Conservation (phyloP, 1,140 invertebrate genomes). For the Galleria mellonella region DNA sequence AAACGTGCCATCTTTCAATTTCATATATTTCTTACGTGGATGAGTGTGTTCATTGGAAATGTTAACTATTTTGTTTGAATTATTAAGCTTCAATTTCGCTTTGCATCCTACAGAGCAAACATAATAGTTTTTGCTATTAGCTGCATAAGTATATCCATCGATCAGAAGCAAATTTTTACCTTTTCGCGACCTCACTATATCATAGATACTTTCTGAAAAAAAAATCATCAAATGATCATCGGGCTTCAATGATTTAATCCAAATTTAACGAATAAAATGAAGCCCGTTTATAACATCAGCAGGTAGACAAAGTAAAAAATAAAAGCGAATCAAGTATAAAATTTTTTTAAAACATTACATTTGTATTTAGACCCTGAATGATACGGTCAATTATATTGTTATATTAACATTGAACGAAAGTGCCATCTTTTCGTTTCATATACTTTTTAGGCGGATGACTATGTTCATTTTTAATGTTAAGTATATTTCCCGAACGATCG, state of each 20-base stretch:
- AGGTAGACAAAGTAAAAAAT: too few species aligned
- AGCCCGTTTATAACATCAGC: too few species aligned
- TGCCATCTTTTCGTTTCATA: background rate
- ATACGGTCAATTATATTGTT: too few species aligned
- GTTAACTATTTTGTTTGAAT: background rate
- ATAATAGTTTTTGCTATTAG: too few species aligned
- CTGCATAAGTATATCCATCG: slow-evolving; percentile 11
- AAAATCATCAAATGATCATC: too few species aligned
- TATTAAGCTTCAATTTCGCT: background rate
- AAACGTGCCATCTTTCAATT: slow-evolving; percentile 1
- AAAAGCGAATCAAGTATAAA: too few species aligned
- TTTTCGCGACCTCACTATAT: slow-evolving; percentile 19
- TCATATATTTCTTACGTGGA: slow-evolving; percentile 10
- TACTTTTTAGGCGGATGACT: slow-evolving; percentile 6
- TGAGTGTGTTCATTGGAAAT: slow-evolving; percentile 17
- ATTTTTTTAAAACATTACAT: too few species aligned
- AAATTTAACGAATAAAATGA: too few species aligned
- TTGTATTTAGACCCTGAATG: too few species aligned
- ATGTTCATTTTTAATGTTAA: slow-evolving; percentile 1
- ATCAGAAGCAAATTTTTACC: slow-evolving; percentile 18
- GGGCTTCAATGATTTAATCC: too few species aligned
- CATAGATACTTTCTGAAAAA: slow-evolving; percentile 9
- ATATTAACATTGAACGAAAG: too few species aligned
- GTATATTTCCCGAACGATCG: too few species aligned
- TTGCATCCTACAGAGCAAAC: background rate